These are phyloP conservation scores for Gymnodraco acuticeps DNA, from an alignment of 2,797 vertebrate genomes.

Conservation along the genomic window DNA sequence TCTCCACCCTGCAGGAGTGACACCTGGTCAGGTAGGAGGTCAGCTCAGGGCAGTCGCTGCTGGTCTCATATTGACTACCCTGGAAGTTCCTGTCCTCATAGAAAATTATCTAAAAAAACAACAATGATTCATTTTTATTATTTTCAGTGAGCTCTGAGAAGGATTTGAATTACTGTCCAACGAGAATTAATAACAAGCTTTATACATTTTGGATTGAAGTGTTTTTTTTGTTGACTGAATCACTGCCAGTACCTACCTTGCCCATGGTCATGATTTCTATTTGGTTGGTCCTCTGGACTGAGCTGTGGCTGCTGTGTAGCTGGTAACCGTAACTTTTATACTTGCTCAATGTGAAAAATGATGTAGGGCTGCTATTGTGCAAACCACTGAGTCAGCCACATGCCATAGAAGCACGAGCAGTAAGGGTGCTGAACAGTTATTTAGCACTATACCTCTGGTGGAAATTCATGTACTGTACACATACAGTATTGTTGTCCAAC, in stretches of 20 bases:
- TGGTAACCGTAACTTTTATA: slow-evolving; percentile 78
- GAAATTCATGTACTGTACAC: slow-evolving; percentile 50
- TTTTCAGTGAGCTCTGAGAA: neutral
- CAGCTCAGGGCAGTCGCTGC: slow-evolving; percentile 76
- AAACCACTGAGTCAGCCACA: slow-evolving; percentile 79
- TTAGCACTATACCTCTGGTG: slow-evolving; percentile 34
- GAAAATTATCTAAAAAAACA: slow-evolving; percentile 81
- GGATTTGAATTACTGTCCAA: neutral
- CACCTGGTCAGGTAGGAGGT: slow-evolving; percentile 77
- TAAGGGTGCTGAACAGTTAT: slow-evolving; percentile 68
- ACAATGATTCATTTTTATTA: neutral
- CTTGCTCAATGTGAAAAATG: slow-evolving; percentile 61
- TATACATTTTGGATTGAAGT: neutral
- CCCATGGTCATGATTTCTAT: slow-evolving; percentile 69
- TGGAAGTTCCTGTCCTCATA: slow-evolving; percentile 86
- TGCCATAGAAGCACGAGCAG: slow-evolving; percentile 69
- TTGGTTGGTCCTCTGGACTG: slow-evolving; percentile 50
- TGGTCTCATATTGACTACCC: slow-evolving; percentile 81
- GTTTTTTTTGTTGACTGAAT: neutral
- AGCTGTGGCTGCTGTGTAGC: slow-evolving; percentile 53
- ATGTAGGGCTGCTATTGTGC: slow-evolving; percentile 67
- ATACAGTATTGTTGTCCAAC: slow-evolving; percentile 55
- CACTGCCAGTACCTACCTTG: slow-evolving; percentile 56
- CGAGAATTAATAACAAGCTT: neutral
- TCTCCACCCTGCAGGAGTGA: slow-evolving; percentile 82